phyloP scores from a whole-genome alignment of 1,140 invertebrate species.

The Stratiolaelaps scimitus region DNA sequence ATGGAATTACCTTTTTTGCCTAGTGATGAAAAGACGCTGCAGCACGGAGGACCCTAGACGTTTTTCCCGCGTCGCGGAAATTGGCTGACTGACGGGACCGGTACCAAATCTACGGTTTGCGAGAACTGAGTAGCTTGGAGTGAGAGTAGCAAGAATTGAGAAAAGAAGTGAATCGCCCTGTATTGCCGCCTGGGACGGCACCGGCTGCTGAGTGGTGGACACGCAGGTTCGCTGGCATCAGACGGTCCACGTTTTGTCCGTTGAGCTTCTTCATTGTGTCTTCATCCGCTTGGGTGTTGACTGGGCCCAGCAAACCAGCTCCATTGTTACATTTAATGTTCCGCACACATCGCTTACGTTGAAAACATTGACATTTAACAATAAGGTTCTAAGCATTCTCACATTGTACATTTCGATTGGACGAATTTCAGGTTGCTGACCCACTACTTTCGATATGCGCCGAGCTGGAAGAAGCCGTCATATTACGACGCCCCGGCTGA shows the following conservation, averaged over 20 bases:
- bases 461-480: neutral
- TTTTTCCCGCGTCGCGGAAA: too few species aligned
- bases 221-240: neutral
- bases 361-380: too few species aligned
- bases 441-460: neutral
- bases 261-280: neutral
- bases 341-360: too few species aligned
- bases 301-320: too few species aligned
- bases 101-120: neutral
- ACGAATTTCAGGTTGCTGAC: neutral
- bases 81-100: neutral
- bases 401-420: too few species aligned
- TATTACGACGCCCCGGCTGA: constrained; percentile 11
- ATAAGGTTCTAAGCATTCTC: too few species aligned
- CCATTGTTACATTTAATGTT: too few species aligned
- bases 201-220: neutral
- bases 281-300: too few species aligned
- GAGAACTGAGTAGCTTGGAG: neutral
- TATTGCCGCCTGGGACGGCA: neutral
- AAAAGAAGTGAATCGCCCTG: neutral
- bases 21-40: neutral
- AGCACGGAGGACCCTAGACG: too few species aligned
- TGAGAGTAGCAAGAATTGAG: neutral
- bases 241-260: neutral
- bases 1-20: neutral